Percentiles rank a stretch among this genome's conserved stretches.
Conservation (phyloP, 2,888 invertebrate species). For the Cancer borealis region DNA sequence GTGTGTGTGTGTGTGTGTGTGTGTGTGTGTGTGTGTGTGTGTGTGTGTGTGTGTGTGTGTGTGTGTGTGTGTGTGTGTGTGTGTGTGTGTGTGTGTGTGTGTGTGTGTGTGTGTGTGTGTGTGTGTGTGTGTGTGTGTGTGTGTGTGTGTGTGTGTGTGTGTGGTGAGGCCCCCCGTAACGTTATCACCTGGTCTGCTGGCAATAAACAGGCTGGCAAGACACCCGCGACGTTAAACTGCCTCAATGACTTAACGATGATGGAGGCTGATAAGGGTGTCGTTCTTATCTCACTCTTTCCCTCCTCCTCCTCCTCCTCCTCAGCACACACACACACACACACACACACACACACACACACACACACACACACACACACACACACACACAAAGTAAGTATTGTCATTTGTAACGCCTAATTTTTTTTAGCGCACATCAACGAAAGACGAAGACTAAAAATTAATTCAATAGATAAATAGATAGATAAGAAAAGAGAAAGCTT, state of each 20-base stretch:
- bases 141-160: neutral
- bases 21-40: neutral
- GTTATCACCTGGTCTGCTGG: neutral
- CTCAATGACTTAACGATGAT: slow-evolving; percentile 23
- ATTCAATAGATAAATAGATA: too few species aligned
- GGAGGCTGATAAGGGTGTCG: slow-evolving; percentile 4
- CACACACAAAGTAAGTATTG: neutral
- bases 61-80: neutral
- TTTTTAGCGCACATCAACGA: too few species aligned
- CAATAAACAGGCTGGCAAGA: neutral
- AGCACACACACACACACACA: neutral
- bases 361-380: slow-evolving; percentile 18
- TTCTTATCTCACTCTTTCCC: neutral
- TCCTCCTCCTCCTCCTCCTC: neutral
- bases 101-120: neutral
- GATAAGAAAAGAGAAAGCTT: too few species aligned
- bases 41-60: neutral
- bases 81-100: slow-evolving; percentile 3
- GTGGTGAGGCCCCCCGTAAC: neutral
- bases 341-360: slow-evolving; percentile 20
- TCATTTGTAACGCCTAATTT: too few species aligned
- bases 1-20: neutral
- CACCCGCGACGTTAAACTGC: neutral
- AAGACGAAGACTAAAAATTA: too few species aligned
- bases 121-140: neutral